Evolutionary conservation across 2,888 invertebrate genomes (phyloP).

Genomic region (Gastracanthus pulcherrimus): DNA sequence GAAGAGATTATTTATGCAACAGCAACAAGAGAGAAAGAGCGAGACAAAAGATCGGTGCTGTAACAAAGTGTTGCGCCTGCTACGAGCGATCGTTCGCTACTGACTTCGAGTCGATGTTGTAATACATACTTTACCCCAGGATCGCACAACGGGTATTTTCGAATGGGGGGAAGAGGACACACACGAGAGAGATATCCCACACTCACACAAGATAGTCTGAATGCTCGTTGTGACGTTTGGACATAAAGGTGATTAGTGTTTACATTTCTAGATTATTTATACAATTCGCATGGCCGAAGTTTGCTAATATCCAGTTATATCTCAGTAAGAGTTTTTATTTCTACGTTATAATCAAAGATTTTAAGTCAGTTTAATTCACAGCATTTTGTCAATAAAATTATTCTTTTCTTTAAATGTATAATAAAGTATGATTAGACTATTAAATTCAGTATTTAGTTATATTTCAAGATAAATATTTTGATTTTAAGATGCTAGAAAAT

Average conservation of each 20-base stretch:
- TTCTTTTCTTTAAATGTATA: too few species aligned
- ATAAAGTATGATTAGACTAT: too few species aligned
- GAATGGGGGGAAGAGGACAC: neutral
- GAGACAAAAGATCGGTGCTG: neutral
- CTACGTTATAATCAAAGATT: too few species aligned
- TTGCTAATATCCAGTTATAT: conserved; percentile 39
- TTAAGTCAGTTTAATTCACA: too few species aligned
- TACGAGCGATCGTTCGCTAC: conserved; percentile 20
- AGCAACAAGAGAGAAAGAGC: conserved; percentile 9
- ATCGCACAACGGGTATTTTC: conserved; percentile 38
- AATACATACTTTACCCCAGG: conserved; percentile 52
- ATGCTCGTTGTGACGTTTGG: conserved; percentile 52
- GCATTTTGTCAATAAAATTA: too few species aligned
- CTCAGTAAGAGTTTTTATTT: conserved; percentile 20
- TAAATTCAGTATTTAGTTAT: too few species aligned
- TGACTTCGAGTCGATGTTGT: conserved; percentile 7
- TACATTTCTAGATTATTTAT: conserved; percentile 32
- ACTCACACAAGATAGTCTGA: conserved; percentile 45
- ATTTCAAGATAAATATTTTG: too few species aligned
- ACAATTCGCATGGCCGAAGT: conserved; percentile 43
- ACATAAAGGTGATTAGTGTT: conserved; percentile 52
- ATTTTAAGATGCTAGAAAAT: too few species aligned
- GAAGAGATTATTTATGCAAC: neutral
- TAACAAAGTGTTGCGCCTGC: neutral
- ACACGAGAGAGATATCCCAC: conserved; percentile 16